A percentile compares a stretch with the other conserved stretches of the same genome.
Conservation (phyloP, 1,140 invertebrate genomes). For the Lanistes nyassanus region DNA sequence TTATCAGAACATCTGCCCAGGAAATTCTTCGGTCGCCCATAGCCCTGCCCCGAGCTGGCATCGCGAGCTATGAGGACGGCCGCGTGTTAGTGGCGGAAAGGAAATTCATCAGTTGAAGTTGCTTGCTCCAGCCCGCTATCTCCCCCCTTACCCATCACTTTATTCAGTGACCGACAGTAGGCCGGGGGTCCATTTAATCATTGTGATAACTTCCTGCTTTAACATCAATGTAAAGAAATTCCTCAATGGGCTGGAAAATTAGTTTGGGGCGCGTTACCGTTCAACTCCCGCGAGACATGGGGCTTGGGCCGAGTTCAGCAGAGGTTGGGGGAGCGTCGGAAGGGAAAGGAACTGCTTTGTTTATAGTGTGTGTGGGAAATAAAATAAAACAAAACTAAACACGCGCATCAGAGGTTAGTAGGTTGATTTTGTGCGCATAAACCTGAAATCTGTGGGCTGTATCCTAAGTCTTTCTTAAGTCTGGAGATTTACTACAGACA, state of each 20-base stretch:
- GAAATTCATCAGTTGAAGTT: conserved; percentile 18
- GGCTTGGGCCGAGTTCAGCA: neutral
- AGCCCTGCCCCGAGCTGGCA: neutral
- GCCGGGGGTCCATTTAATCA: conserved; percentile 38
- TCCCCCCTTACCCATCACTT: neutral
- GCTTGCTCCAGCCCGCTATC: neutral
- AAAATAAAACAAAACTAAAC: no score
- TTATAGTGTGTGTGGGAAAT: no score
- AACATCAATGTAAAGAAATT: conserved; percentile 40
- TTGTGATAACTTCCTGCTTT: conserved; percentile 37
- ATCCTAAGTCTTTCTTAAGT: no score
- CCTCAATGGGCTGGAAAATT: conserved; percentile 37
- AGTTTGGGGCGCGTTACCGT: conserved; percentile 31
- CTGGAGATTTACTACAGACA: no score
- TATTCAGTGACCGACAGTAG: conserved; percentile 6
- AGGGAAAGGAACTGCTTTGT: neutral
- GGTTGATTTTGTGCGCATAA: no score
- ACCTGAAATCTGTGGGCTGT: no score
- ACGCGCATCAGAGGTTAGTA: no score
- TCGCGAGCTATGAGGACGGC: neutral
- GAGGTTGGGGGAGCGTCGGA: neutral
- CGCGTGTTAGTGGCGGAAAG: conserved; percentile 3
- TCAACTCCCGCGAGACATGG: conserved; percentile 15
- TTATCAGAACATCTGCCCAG: conserved; percentile 1
- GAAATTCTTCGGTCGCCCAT: neutral